A percentile compares a stretch with the other conserved stretches of the same genome.
Conservation (phyloP, 2,113 vertebrate genomes). For the Electrona antarctica region DNA sequence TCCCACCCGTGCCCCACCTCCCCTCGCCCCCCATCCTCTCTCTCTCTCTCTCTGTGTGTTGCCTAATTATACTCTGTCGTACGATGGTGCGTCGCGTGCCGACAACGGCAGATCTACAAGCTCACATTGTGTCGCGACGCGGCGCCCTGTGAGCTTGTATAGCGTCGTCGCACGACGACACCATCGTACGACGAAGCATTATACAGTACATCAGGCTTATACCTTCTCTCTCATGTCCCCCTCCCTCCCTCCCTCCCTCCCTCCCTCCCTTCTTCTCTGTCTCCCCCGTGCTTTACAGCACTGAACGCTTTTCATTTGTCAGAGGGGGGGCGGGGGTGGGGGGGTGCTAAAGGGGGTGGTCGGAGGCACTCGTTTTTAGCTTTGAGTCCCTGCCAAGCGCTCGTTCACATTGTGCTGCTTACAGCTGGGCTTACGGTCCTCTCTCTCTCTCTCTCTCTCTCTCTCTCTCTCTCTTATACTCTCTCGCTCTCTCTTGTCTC, state of each 20-base stretch:
- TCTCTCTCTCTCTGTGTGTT: background rate
- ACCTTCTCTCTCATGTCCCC: slow-evolving; percentile 71
- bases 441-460: slow-evolving; percentile 47
- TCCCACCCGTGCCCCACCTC: slow-evolving; percentile 71
- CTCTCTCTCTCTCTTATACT: slow-evolving; percentile 27
- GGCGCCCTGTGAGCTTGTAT: no score
- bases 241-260: slow-evolving; percentile 40
- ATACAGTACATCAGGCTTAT: no score
- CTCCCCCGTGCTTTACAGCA: slow-evolving; percentile 76
- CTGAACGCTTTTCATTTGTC: slow-evolving; percentile 86
- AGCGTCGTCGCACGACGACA: no score
- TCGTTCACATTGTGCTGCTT: slow-evolving; percentile 83
- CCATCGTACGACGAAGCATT: no score
- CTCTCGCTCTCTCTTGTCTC: slow-evolving; percentile 34
- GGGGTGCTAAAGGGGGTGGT: slow-evolving; percentile 69
- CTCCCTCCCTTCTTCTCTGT: slow-evolving; percentile 32
- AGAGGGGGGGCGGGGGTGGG: slow-evolving; percentile 67
- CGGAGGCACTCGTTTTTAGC: slow-evolving; percentile 84
- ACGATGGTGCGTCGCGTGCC: no score
- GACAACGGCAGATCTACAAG: no score
- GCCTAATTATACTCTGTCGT: background rate
- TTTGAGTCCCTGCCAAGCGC: slow-evolving; percentile 89
- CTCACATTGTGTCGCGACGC: no score
- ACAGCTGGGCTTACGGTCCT: slow-evolving; percentile 84
- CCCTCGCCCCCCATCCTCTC: slow-evolving; percentile 50